phyloP scores from a whole-genome alignment of 2,888 invertebrate species.

The Apodemia mormo region DNA sequence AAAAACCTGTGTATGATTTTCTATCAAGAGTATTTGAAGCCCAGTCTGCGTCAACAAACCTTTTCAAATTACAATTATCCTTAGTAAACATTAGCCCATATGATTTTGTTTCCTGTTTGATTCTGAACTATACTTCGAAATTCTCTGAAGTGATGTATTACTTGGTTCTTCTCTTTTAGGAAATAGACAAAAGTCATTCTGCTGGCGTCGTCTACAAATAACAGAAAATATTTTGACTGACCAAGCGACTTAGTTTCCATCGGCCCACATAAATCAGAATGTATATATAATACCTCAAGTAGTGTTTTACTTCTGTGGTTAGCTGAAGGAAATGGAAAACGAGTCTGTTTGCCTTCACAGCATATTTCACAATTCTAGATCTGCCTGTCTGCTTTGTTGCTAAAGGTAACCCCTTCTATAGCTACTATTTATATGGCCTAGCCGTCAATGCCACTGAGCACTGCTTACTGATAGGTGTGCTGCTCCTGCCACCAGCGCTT shows the following conservation, averaged over 20 bases:
- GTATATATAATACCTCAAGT: conserved; percentile 35
- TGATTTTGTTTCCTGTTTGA: too few relatives aligned
- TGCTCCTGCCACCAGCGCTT: not conserved
- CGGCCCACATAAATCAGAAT: too few relatives aligned
- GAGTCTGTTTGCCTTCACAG: conserved; percentile 43
- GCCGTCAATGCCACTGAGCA: not conserved
- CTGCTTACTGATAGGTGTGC: too few relatives aligned
- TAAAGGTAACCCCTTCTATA: conserved; percentile 21
- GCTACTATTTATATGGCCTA: conserved; percentile 1
- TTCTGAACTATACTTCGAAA: conserved; percentile 34
- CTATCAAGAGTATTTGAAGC: too few relatives aligned
- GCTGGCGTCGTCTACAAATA: conserved; percentile 47
- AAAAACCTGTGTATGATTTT: too few relatives aligned
- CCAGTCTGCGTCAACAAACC: conserved; percentile 41
- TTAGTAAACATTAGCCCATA: conserved; percentile 34
- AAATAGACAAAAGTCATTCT: conserved; percentile 41
- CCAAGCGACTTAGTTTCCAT: too few relatives aligned
- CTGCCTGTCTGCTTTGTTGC: conserved; percentile 24
- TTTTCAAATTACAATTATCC: conserved; percentile 28
- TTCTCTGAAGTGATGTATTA: conserved; percentile 33
- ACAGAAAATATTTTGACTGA: too few relatives aligned
- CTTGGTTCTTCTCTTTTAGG: conserved; percentile 41
- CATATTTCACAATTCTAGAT: conserved; percentile 30
- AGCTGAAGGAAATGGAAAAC: conserved; percentile 40
- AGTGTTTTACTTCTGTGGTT: conserved; percentile 27